Percentiles rank a stretch among this genome's conserved stretches.
Conservation (phyloP, 2,797 vertebrate species). For the Clarias pachynema region DNA sequence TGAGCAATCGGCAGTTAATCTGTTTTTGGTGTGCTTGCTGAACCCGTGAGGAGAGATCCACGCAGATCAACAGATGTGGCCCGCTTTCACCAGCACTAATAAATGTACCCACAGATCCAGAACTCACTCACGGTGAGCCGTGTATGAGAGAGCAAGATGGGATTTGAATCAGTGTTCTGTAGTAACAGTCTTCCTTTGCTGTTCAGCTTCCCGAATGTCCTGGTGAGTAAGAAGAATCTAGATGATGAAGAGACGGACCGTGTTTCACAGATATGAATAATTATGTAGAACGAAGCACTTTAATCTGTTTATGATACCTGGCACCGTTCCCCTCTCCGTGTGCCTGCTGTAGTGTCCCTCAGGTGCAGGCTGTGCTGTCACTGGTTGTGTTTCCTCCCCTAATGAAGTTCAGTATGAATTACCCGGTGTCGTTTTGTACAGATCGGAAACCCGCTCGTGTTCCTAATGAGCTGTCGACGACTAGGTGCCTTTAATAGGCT, state of each 20-base stretch:
- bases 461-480: slow-evolving; percentile 54
- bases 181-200: neutral
- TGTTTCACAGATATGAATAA: neutral
- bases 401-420: slow-evolving; percentile 51
- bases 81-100: too few relatives aligned
- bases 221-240: neutral
- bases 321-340: neutral
- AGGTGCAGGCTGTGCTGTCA: slow-evolving; percentile 3
- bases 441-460: slow-evolving; percentile 36
- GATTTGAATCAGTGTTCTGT: neutral
- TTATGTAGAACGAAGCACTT: neutral
- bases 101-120: too few relatives aligned
- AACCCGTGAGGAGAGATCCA: too few relatives aligned
- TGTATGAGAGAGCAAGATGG: too few relatives aligned
- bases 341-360: neutral
- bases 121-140: too few relatives aligned
- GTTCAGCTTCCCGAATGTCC: neutral
- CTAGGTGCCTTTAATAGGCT: slow-evolving; percentile 55
- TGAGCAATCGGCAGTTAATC: too few relatives aligned
- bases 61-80: too few relatives aligned
- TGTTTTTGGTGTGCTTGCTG: too few relatives aligned
- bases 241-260: neutral
- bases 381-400: slow-evolving; percentile 37
- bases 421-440: slow-evolving; percentile 36
- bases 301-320: neutral